Percentiles rank a stretch among this genome's conserved stretches.
Evolutionary conservation across 2,888 invertebrate genomes (phyloP).

Genomic region (Phortica magna): DNA sequence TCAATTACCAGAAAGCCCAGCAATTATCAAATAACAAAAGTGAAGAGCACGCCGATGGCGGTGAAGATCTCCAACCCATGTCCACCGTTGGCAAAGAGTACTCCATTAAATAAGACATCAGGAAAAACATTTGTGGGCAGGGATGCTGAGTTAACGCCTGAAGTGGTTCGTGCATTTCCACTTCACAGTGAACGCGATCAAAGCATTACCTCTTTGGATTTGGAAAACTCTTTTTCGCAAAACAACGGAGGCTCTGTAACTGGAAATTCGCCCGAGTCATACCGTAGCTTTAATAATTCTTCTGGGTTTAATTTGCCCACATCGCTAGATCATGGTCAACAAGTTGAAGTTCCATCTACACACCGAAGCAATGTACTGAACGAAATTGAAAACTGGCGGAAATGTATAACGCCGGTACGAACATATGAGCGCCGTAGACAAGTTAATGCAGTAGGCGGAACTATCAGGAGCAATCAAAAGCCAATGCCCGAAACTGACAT

Average conservation of each 20-base stretch:
- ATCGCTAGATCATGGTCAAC: too few species aligned
- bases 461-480: conserved; percentile 44
- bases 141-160: conserved; percentile 52
- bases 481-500: conserved; percentile 6
- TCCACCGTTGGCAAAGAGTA: conserved; percentile 55
- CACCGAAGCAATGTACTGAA: too few species aligned
- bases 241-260: not conserved
- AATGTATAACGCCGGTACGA: conserved; percentile 61
- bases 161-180: conserved; percentile 41
- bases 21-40: not conserved
- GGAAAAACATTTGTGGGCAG: conserved; percentile 29
- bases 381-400: conserved; percentile 54
- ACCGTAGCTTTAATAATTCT: too few species aligned
- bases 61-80: not conserved
- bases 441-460: not conserved
- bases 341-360: too few species aligned
- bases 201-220: not conserved
- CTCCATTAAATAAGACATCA: conserved; percentile 44
- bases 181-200: not conserved
- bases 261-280: too few species aligned
- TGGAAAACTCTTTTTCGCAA: not conserved
- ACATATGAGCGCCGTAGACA: conserved; percentile 63
- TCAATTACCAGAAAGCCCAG: not conserved
- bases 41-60: not conserved
- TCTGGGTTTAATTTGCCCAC: too few species aligned